Percentiles rank a stretch among this genome's conserved stretches.
Conservation (phyloP, 2,888 invertebrate species). For the Leptinotarsa rubiginosa region DNA sequence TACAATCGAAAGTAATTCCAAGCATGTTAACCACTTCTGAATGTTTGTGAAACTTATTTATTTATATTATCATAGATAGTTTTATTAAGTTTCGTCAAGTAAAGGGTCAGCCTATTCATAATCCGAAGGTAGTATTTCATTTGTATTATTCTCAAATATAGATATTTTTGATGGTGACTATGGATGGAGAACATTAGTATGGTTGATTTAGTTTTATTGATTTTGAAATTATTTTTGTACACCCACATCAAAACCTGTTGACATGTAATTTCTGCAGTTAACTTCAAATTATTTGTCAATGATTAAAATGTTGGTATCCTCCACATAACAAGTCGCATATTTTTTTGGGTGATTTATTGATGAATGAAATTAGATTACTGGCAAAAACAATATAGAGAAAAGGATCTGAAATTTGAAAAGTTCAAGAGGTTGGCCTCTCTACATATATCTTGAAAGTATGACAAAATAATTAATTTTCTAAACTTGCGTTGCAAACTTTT, state of each 20-base stretch:
- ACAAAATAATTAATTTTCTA: too few relatives aligned
- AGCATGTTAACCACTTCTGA: neutral
- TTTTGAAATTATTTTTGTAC: neutral
- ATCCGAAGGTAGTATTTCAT: neutral
- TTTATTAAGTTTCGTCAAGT: too few relatives aligned
- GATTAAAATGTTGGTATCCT: neutral
- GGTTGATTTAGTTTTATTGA: neutral
- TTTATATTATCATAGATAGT: too few relatives aligned
- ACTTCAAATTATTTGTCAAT: neutral
- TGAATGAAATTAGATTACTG: neutral
- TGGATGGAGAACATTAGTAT: neutral
- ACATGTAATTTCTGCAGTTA: neutral
- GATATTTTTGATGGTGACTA: neutral
- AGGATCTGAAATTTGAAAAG: neutral
- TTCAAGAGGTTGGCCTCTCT: neutral
- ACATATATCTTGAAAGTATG: neutral
- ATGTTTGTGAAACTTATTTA: too few relatives aligned
- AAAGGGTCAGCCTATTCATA: too few relatives aligned
- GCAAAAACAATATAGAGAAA: neutral
- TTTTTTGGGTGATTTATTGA: neutral
- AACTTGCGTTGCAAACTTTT: too few relatives aligned
- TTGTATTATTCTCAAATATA: neutral
- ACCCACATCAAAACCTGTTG: neutral
- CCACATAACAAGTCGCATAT: neutral
- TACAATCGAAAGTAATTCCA: neutral